Evolutionary conservation across 2,888 invertebrate species (phyloP).

Genomic region (Acleris sparsana): DNA sequence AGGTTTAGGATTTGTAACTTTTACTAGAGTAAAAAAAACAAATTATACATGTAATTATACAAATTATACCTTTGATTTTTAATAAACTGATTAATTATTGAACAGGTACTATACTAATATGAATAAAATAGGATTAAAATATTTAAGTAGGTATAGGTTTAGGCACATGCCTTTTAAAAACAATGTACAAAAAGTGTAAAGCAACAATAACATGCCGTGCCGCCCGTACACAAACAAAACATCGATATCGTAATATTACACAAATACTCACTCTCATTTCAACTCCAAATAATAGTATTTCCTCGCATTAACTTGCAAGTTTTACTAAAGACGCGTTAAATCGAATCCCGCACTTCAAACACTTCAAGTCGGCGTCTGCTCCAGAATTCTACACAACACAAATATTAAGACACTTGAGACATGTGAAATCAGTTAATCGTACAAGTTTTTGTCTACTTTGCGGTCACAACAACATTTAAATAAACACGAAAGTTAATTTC

Average conservation of each 20-base stretch:
- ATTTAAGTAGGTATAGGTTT: not conserved
- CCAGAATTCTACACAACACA: conserved; percentile 20
- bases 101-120: no score
- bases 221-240: conserved; percentile 8
- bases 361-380: conserved; percentile 26
- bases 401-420: not conserved
- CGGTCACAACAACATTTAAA: conserved; percentile 19
- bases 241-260: not conserved
- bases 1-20: no score
- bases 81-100: no score
- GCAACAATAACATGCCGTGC: conserved; percentile 33
- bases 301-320: conserved; percentile 9
- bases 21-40: no score
- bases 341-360: conserved; percentile 28
- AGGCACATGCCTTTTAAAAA: conserved; percentile 17
- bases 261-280: conserved; percentile 31
- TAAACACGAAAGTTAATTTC: conserved; percentile 55
- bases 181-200: conserved; percentile 21
- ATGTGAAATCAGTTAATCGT: not conserved
- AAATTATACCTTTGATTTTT: no score
- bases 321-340: conserved; percentile 24
- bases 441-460: conserved; percentile 18
- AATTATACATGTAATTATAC: no score
- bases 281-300: not conserved
- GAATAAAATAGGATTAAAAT: not conserved